Evolutionary conservation across 2,888 invertebrate species (phyloP).

Genomic region (Agapostemon virescens): DNA sequence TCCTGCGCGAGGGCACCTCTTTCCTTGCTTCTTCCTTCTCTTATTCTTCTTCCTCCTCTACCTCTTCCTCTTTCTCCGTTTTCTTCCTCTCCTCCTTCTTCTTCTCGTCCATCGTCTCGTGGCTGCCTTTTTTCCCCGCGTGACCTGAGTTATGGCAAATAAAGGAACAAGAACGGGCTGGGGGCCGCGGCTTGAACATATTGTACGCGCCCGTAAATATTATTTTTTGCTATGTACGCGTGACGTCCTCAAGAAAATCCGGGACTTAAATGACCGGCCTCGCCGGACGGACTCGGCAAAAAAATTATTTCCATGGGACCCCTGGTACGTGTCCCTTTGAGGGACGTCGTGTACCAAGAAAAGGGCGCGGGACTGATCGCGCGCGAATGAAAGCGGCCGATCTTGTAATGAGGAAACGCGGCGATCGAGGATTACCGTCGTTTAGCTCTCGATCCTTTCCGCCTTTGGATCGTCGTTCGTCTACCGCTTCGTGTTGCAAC

Average conservation of each 20-base stretch:
- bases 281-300: slow-evolving; percentile 21
- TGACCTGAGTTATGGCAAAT: slow-evolving; percentile 66
- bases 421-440: slow-evolving; percentile 1
- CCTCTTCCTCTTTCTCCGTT: slow-evolving; percentile 18
- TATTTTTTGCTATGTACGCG: slow-evolving; percentile 52
- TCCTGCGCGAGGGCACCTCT: slow-evolving; percentile 51
- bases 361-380: slow-evolving; percentile 24
- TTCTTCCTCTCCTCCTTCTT: background rate
- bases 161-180: slow-evolving; percentile 51
- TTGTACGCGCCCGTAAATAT: slow-evolving; percentile 61
- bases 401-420: slow-evolving; percentile 43
- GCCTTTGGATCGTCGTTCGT: background rate
- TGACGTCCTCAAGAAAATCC: slow-evolving; percentile 57
- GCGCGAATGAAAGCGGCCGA: slow-evolving; percentile 15
- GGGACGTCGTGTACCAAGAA: slow-evolving; percentile 34
- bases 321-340: slow-evolving; percentile 34
- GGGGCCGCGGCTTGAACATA: slow-evolving; percentile 46
- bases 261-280: slow-evolving; percentile 47
- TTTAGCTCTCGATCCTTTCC: background rate
- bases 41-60: slow-evolving; percentile 27
- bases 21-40: slow-evolving; percentile 42
- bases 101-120: slow-evolving; percentile 10
- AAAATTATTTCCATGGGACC: slow-evolving; percentile 37
- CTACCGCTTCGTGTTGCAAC: too few species aligned
- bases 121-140: slow-evolving; percentile 30